A percentile compares a stretch with the other conserved stretches of the same genome.
These are phyloP conservation scores for Prunella fulvescens DNA, from an alignment of 2,113 vertebrate genomes.

Conservation along the genomic window DNA sequence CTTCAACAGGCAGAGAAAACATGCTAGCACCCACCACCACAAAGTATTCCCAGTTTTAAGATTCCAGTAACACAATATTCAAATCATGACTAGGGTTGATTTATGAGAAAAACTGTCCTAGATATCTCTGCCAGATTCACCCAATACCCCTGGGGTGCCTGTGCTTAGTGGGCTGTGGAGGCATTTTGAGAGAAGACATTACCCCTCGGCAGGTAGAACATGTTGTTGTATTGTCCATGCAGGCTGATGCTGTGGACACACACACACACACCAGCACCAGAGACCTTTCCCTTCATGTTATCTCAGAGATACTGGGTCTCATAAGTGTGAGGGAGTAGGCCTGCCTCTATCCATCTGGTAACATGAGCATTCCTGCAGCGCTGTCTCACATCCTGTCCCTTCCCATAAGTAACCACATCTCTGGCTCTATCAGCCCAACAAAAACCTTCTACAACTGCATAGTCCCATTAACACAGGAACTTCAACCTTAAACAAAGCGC, in stretches of 20 bases:
- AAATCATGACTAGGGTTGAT: not conserved
- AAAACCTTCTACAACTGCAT: not conserved
- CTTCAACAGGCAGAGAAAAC: not conserved
- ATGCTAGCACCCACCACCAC: not conserved
- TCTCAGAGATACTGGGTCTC: not conserved
- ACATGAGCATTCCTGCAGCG: not conserved
- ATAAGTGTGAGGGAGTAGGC: fast-evolving
- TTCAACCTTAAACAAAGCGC: not conserved
- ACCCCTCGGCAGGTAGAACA: not conserved
- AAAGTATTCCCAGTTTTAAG: not conserved
- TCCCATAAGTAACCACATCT: not conserved
- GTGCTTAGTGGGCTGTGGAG: not conserved
- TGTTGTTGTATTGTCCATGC: fast-evolving
- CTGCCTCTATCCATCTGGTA: not conserved
- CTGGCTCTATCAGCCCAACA: not conserved
- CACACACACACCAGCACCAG: not conserved
- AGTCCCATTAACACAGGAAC: not conserved
- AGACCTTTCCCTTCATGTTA: not conserved
- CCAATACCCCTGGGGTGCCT: not conserved
- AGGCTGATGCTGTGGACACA: not conserved
- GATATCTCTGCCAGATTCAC: not conserved
- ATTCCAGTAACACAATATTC: not conserved
- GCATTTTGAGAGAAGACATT: fast-evolving
- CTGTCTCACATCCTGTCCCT: not conserved
- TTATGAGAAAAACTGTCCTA: not conserved